phyloP scores from a whole-genome alignment of 2,797 vertebrate genomes.

The Danionella dracula region DNA sequence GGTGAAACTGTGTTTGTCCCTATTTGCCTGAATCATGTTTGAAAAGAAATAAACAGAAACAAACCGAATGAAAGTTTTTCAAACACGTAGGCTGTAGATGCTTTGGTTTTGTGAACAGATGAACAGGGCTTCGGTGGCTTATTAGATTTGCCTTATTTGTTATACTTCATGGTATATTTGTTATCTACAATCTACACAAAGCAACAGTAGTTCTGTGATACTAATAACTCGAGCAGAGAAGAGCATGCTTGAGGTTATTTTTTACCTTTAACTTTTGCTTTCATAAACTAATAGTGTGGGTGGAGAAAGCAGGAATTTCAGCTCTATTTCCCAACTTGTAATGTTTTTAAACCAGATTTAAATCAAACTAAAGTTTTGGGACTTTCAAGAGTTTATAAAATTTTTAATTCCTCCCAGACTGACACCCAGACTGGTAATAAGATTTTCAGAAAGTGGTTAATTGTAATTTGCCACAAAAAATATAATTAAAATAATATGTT shows the following conservation, averaged over 20 bases:
- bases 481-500: too few species aligned
- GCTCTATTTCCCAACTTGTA: conserved; percentile 8
- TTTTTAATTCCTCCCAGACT: conserved; percentile 57
- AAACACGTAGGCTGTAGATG: conserved; percentile 30
- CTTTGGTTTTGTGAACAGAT: conserved; percentile 49
- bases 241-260: conserved; percentile 35
- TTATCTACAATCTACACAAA: conserved; percentile 43
- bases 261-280: conserved; percentile 44
- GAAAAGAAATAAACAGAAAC: too few species aligned
- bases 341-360: conserved; percentile 65
- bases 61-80: conserved; percentile 16
- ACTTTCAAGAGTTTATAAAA: conserved; percentile 50
- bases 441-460: conserved; percentile 32
- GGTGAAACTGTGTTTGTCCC: too few species aligned
- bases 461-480: too few species aligned
- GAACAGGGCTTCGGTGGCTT: conserved; percentile 58
- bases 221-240: conserved; percentile 53
- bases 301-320: conserved; percentile 8
- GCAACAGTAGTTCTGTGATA: conserved; percentile 56
- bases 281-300: too few species aligned
- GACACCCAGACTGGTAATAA: too few species aligned
- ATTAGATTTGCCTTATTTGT: conserved; percentile 58
- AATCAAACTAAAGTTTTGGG: conserved; percentile 44
- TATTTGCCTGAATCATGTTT: too few species aligned
- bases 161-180: conserved; percentile 63